Percentiles rank a stretch among this genome's conserved stretches.
Conservation (phyloP, 2,113 vertebrate genomes). For the Athene cunicularia region DNA sequence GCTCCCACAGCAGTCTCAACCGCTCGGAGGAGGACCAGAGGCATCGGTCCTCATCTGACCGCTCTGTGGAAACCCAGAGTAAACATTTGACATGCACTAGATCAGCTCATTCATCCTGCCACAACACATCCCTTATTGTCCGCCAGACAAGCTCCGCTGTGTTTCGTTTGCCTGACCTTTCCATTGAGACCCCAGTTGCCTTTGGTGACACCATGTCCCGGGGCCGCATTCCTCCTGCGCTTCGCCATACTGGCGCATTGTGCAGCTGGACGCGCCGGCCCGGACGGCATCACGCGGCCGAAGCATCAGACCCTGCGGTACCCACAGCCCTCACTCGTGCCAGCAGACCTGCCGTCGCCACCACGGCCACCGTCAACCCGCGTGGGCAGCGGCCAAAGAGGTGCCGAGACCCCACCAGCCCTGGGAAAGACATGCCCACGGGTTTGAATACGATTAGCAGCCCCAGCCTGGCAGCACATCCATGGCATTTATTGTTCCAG, state of each 20-base stretch:
- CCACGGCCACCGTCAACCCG: neutral
- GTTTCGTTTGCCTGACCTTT: conserved; percentile 61
- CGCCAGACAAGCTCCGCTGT: conserved; percentile 45
- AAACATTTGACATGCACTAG: conserved; percentile 71
- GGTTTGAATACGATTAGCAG: neutral
- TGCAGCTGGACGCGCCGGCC: neutral
- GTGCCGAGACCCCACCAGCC: neutral
- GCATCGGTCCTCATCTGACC: fast-evolving
- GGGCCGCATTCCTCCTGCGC: neutral
- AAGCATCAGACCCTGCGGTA: neutral
- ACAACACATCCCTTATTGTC: conserved; percentile 71
- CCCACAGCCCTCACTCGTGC: neutral
- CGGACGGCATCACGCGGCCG: fast-evolving
- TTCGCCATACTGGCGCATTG: neutral
- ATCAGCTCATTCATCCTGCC: conserved; percentile 18
- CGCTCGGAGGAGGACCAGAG: fast-evolving
- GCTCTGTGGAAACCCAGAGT: conserved; percentile 20
- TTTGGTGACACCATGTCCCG: neutral
- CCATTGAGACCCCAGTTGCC: neutral
- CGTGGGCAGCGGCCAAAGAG: neutral
- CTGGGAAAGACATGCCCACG: conserved; percentile 16
- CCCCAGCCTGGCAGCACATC: neutral
- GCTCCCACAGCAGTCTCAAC: fast-evolving
- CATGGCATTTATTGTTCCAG: conserved; percentile 55
- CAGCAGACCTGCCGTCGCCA: conserved; percentile 64